Percentiles rank a stretch among this genome's conserved stretches.
Evolutionary conservation across 2,888 invertebrate species (phyloP).

Genomic region (Thera britannica): DNA sequence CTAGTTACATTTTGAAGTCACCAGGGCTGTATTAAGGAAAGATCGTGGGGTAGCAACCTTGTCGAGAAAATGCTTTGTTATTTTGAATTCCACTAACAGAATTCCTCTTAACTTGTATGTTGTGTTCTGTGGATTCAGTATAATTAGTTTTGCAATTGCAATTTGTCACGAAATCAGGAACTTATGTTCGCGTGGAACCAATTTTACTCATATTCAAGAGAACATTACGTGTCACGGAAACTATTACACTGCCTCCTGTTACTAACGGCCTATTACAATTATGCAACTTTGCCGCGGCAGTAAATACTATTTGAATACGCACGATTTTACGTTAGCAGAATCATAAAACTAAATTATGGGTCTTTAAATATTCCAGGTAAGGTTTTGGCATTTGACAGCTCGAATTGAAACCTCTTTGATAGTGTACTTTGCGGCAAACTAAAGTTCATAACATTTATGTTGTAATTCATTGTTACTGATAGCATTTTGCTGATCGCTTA

Average conservation of each 20-base stretch:
- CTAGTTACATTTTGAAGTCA: conserved; percentile 21
- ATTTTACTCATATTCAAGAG: conserved; percentile 23
- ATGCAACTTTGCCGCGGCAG: conserved; percentile 27
- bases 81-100: too few species aligned
- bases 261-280: conserved; percentile 35
- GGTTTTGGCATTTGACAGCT: too few species aligned
- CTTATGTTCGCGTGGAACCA: conserved; percentile 5
- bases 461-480: too few species aligned
- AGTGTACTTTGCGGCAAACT: too few species aligned
- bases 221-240: conserved; percentile 26
- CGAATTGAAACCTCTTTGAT: too few species aligned
- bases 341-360: background rate
- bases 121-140: too few species aligned
- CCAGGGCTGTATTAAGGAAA: conserved; percentile 23
- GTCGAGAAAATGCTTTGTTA: too few species aligned
- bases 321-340: conserved; percentile 2
- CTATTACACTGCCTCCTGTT: conserved; percentile 40
- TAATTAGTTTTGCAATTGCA: background rate
- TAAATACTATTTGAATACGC: conserved; percentile 32
- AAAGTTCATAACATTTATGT: too few species aligned
- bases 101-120: too few species aligned
- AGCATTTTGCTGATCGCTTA: too few species aligned
- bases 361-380: too few species aligned
- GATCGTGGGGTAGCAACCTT: background rate
- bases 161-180: background rate